Evolutionary conservation across 1,140 invertebrate genomes (phyloP), one percentile per base, ranked within the genome.

Genomic region (Cydia pomonella): DNA sequence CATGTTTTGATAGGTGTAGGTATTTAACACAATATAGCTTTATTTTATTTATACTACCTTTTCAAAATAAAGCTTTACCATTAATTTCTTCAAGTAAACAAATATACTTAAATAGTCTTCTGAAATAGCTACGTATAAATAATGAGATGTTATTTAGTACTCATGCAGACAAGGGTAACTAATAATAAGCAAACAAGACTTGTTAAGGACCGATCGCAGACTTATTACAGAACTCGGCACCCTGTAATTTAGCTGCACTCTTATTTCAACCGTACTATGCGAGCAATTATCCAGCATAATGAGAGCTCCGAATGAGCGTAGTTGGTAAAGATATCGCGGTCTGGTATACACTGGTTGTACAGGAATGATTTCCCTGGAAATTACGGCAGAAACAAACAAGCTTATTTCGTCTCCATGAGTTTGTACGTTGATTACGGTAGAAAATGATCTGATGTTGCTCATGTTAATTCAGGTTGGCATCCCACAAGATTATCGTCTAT

Each of bases 181-280:
- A 69, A 64, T 33, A 41, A 75, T 25, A 66, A 64, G 38, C 53
- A 63, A 75, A 75, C 63, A 50, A 62, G 74, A 66, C 74, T 64
- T 75, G 29, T 66, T 69, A 69, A 16, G 13, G 25, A 4, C 64
- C 64, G 64, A 69, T 69, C 29, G 7, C 64, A 38, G 27, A 23
- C 64, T 69, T 69, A 69, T 69, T 69, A 69, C 64, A 29, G 64
- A 18, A 18, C 27, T 33, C 16, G 9, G 64, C 13, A 69, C 64
- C 64, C 64, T 69, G 64, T 69, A 69, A 69, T 69, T 69, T 69
- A 29, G 62, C 23, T 6, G n/a, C 1, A 38, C 18, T 59, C 21
- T 47, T 47, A 59, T 23, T 59, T n/a, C 21, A 59, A 59, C n/a
- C 21, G 21, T 50, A 16, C 53, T 21, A 59, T 21, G 53, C 9